phyloP scores from a whole-genome alignment of 2,113 vertebrate genomes.

The Dromiciops gliroides region DNA sequence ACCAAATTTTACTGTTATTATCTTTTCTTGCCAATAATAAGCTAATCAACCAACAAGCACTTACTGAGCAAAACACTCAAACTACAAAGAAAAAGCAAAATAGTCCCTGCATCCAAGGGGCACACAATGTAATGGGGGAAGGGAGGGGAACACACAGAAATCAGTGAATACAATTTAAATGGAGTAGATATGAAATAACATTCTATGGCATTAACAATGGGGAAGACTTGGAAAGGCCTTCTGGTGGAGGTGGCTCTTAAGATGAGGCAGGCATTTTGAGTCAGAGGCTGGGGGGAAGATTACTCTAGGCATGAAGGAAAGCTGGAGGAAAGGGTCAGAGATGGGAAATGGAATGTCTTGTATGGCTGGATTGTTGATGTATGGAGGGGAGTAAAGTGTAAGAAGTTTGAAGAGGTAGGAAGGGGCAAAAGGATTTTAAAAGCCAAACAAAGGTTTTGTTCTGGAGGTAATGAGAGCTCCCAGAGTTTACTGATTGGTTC shows the following conservation, averaged over 20 bases:
- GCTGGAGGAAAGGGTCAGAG: background rate
- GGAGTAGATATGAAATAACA: background rate
- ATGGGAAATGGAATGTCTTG: background rate
- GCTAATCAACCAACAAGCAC: background rate
- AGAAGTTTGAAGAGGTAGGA: background rate
- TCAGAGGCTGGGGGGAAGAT: background rate
- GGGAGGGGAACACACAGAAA: background rate
- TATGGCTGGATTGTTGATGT: background rate
- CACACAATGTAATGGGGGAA: background rate
- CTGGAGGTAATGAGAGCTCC: background rate
- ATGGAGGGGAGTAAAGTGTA: background rate
- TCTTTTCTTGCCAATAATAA: background rate
- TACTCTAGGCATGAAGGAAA: background rate
- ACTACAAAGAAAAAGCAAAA: background rate
- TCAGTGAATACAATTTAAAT: background rate
- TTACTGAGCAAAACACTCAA: background rate
- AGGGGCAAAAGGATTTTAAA: background rate
- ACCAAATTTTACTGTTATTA: background rate
- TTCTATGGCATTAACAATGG: background rate
- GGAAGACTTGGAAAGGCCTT: no score
- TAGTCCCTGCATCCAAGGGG: background rate
- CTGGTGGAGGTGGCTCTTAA: background rate
- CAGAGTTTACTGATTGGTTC: background rate
- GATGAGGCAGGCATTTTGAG: background rate
- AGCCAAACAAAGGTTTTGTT: no score